Evolutionary conservation across 2,113 vertebrate species (phyloP), one percentile per base, ranked within the genome.

Genomic region (Calyptomena viridis): DNA sequence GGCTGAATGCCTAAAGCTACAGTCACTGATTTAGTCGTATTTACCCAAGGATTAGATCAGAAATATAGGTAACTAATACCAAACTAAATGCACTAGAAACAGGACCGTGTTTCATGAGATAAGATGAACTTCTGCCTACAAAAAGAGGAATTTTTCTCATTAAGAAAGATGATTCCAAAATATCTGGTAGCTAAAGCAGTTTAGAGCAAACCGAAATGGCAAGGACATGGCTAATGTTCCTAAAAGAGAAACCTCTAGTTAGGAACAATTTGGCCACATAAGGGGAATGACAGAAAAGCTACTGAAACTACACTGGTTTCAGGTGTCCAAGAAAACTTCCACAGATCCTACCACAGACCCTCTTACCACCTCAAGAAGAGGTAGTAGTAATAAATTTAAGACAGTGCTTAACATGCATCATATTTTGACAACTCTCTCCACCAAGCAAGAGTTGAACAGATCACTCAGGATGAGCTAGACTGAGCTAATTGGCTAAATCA

Each of bases 41-140:
- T 95, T 96, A 87, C 9, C 19, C 24, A 88, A 89, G 53, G 69
- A 86, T 89, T 87, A 87, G 76, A 79, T 87, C 73, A 91, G 80
- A 89, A 82, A 67, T 83, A 59, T 2, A 79, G n/a, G 40, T 69
- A 80, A 40, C 23, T 71, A 81, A 67, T 44, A 77, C 23, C 13
- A 83, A 30, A 81, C 20, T 78, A 75, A 74, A 78, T 28, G 35
- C 33, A n/a, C 35, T 47, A 60, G 63, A 68, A 93, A 64, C 14
- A 42, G 22, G 46, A 44, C 72, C 33, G 1, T 14, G 11, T 81
- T 93, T 89, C 46, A 11, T 15, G n/a, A 84, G 27, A 80, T 88
- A 30, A 85, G 63, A 74, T 55, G 73, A 87, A 84, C 66, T 63
- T 79, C 19, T 37, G 3, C 50, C 52, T 42, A 78, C 13, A 74